These are phyloP conservation scores for Sebastes fasciatus DNA, from an alignment of 2,113 vertebrate species.

Conservation along the genomic window DNA sequence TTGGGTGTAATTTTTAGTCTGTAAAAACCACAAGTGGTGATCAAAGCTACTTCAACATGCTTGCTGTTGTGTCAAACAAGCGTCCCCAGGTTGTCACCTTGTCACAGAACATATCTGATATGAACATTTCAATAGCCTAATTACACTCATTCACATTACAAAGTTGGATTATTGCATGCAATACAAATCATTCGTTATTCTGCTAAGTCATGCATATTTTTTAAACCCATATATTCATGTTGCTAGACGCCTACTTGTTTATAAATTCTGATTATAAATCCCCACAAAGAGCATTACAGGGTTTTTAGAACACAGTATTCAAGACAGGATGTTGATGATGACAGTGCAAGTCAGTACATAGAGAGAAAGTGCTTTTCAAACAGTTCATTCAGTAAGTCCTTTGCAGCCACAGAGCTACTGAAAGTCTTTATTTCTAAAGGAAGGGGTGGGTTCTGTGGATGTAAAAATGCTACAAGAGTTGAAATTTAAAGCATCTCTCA, in stretches of 20 bases:
- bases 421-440: slow-evolving; percentile 24
- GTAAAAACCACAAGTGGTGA: slow-evolving; percentile 28
- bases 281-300: slow-evolving; percentile 59
- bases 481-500: slow-evolving; percentile 43
- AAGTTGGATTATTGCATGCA: slow-evolving; percentile 87
- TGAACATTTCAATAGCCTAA: slow-evolving; percentile 59
- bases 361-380: slow-evolving; percentile 73
- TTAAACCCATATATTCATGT: slow-evolving; percentile 74
- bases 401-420: slow-evolving; percentile 60
- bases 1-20: slow-evolving; percentile 14
- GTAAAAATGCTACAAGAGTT: slow-evolving; percentile 64
- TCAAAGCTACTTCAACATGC: slow-evolving; percentile 24
- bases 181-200: slow-evolving; percentile 81
- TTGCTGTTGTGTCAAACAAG: slow-evolving; percentile 45
- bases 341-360: slow-evolving; percentile 57
- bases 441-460: neutral
- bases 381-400: slow-evolving; percentile 49
- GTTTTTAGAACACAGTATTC: slow-evolving; percentile 64
- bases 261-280: slow-evolving; percentile 70
- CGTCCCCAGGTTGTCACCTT: slow-evolving; percentile 21
- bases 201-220: slow-evolving; percentile 83
- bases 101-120: slow-evolving; percentile 64
- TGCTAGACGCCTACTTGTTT: slow-evolving; percentile 59
- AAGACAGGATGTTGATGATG: slow-evolving; percentile 53
- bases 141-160: slow-evolving; percentile 79